Base-by-base conservation (phyloP, 2,113 vertebrate genomes). In the Alexandromys fortis region DNA sequence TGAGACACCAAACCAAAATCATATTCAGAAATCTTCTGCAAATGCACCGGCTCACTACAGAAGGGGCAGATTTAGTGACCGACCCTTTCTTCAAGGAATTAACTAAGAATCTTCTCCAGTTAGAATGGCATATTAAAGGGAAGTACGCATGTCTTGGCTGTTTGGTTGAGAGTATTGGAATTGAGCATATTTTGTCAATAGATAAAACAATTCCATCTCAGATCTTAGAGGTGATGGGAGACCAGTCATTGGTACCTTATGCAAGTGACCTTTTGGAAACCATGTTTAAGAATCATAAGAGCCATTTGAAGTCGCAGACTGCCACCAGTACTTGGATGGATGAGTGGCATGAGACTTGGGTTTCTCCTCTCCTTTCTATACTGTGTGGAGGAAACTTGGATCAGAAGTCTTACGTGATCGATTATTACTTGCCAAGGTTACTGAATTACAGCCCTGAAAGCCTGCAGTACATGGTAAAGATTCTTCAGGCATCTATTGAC, bases 61-160 rank as follows among this genome's bases (percentile, higher is more conserved):
- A 97, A 13, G 77, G 45, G 47, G 94, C 91, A 52, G 55, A 70
- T 58, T 70, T 88, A 2, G 26, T 96, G 90, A 73, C 82, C 10
- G 97, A 99, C 97, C 97, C 96, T 0, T 99, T 99, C 98, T 92
- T 99, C 85, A 94, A 83, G 3, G 96, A 97, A 42, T 97, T 99
- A 91, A 99, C 98, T 4, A 98, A 97, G 30, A 98, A 49, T 81
- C 98, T 99, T 61, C 97, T 99, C 89, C 98, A 55, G 42, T 98
- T 99, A 97, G 99, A 99, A 97, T 99, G 99, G 99, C 99, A 99
- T 17, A 98, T 99, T 70, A 99, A 99, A 98, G 99, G 99, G n/a
- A 99, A 99, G 97, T 99, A 99, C 0, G 96, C 98, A 28, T 99
- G 99, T 4, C 98, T 99, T 92, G 98, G 98, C 52, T 99, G 98